Percentiles rank a stretch among this genome's conserved stretches.
Conservation (phyloP, 2,888 invertebrate genomes). For the Drosophila mimica region DNA sequence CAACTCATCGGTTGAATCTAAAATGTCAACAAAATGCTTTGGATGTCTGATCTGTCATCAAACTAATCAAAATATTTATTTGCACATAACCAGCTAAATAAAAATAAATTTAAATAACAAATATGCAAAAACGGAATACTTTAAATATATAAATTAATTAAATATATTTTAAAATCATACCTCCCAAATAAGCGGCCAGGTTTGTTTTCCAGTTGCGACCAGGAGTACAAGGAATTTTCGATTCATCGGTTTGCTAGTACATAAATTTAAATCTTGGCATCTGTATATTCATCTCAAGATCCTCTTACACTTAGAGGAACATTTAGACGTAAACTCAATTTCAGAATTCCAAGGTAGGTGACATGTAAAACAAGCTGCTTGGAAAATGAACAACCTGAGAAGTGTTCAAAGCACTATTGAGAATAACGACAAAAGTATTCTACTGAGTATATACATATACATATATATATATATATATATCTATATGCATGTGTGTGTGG, state of each 20-base stretch:
- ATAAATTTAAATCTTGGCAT: background rate
- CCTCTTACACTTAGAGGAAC: background rate
- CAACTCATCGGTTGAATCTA: constrained; percentile 25
- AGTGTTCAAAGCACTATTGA: constrained; percentile 43
- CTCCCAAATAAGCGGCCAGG: no score
- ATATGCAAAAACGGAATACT: no score
- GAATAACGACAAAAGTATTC: constrained; percentile 32
- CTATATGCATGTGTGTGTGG: background rate
- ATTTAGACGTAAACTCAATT: background rate
- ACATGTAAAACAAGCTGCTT: constrained; percentile 8
- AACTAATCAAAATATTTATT: background rate
- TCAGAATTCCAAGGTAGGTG: constrained; percentile 4
- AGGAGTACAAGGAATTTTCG: no score
- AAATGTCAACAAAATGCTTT: background rate
- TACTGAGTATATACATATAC: background rate
- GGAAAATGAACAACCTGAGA: constrained; percentile 33
- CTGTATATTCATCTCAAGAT: background rate
- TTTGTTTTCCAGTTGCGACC: no score
- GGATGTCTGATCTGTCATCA: background rate
- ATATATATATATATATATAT: background rate
- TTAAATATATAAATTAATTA: no score
- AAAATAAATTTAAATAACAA: background rate
- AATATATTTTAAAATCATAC: no score
- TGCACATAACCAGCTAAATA: background rate
- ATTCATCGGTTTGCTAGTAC: no score